Percentiles rank a stretch among this genome's conserved stretches.
Evolutionary conservation across 2,888 invertebrate genomes (phyloP).

Genomic region (Cerastoderma edule): DNA sequence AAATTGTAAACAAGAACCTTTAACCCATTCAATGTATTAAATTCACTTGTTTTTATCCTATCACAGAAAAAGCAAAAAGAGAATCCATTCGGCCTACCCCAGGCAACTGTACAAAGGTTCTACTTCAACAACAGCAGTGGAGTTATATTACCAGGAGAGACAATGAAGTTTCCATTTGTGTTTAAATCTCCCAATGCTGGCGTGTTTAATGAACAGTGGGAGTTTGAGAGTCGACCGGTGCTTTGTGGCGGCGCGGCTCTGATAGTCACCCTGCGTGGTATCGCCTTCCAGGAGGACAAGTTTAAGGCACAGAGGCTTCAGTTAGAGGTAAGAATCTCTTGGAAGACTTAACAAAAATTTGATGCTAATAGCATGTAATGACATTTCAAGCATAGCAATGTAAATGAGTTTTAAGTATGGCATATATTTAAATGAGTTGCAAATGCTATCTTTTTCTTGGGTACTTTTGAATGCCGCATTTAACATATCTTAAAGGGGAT

Average conservation of each 20-base stretch:
- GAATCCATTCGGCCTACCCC: conserved; percentile 82
- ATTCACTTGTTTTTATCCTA: no score
- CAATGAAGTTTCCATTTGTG: conserved; percentile 82
- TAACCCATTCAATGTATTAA: no score
- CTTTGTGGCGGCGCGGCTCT: conserved; percentile 82
- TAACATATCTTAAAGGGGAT: no score
- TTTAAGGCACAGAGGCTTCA: conserved; percentile 76
- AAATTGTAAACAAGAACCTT: no score
- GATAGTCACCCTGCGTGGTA: conserved; percentile 81
- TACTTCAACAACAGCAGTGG: conserved; percentile 83
- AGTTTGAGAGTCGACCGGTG: conserved; percentile 82
- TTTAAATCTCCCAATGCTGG: conserved; percentile 83
- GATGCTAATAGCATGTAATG: neutral
- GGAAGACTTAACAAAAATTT: no score
- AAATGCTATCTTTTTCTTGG: no score
- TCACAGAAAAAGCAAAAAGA: conserved; percentile 80
- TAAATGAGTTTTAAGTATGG: neutral
- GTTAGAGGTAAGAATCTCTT: conserved; percentile 78
- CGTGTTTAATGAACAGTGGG: conserved; percentile 83
- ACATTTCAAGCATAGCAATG: neutral
- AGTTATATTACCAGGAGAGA: conserved; percentile 83
- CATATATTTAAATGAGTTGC: neutral
- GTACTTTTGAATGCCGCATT: no score
- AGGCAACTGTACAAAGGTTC: conserved; percentile 80
- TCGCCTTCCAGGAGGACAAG: conserved; percentile 82